Evolutionary conservation across 2,113 vertebrate genomes (phyloP).

Genomic region (Stomatorhinus ivindoensis): DNA sequence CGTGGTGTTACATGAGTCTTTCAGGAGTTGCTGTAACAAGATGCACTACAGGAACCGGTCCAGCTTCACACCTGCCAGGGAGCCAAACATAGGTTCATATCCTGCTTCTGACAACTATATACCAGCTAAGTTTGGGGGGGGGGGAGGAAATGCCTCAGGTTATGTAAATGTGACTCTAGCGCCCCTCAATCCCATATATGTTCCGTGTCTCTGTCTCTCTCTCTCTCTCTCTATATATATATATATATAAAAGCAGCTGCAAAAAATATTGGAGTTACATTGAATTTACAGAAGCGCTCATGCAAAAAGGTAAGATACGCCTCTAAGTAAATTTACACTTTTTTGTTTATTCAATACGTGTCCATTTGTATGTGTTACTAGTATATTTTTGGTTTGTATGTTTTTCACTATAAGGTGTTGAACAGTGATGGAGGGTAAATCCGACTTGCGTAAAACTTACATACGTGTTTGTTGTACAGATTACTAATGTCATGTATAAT

Average conservation of each 20-base stretch:
- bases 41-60: background rate
- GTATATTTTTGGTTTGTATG: background rate
- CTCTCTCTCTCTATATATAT: too few relatives aligned
- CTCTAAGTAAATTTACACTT: background rate
- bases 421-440: background rate
- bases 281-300: background rate
- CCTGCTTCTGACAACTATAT: background rate
- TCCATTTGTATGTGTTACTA: background rate
- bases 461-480: background rate
- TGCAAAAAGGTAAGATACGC: background rate
- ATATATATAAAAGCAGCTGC: too few relatives aligned
- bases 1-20: background rate
- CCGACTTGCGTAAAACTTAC: background rate
- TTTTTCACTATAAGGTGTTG: background rate
- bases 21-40: background rate
- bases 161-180: background rate
- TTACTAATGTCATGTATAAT: background rate
- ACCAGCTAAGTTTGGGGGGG: background rate
- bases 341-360: background rate
- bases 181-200: background rate
- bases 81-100: conserved; percentile 3
- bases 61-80: background rate
- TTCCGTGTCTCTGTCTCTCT: too few relatives aligned
- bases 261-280: background rate
- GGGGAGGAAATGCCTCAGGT: background rate